A percentile compares a stretch with the other conserved stretches of the same genome.
Conservation (phyloP, 2,797 vertebrate species). For the Tauraco hartlaubi region DNA sequence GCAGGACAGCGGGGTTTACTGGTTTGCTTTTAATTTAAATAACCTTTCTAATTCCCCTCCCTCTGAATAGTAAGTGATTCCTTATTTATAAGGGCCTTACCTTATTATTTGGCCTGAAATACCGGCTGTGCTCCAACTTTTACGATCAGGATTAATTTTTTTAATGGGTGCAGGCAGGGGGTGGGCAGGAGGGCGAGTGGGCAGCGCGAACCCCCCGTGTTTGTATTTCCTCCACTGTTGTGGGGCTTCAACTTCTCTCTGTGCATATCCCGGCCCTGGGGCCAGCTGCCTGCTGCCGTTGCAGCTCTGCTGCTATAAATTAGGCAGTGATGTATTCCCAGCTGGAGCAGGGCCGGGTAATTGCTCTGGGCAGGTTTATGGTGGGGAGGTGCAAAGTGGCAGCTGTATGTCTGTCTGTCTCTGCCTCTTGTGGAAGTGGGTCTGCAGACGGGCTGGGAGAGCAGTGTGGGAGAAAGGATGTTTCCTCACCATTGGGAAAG, state of each 20-base stretch:
- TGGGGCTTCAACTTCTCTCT: background rate
- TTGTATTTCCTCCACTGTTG: background rate
- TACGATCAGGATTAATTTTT: background rate
- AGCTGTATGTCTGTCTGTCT: constrained; percentile 28
- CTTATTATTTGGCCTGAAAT: constrained; percentile 11
- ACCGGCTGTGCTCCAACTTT: constrained; percentile 14
- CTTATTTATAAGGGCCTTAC: background rate
- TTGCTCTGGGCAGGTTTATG: constrained; percentile 85
- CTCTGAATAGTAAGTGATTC: background rate
- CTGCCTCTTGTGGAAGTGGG: background rate
- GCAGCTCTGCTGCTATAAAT: constrained; percentile 66
- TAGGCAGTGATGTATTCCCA: constrained; percentile 57
- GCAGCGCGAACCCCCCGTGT: background rate
- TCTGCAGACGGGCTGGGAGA: background rate
- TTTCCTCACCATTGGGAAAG: fast-evolving
- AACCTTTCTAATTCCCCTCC: background rate
- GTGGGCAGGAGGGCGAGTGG: background rate
- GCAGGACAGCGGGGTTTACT: background rate
- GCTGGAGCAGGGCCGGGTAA: constrained; percentile 65
- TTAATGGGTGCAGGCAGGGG: background rate
- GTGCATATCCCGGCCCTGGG: background rate
- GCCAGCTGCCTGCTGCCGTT: constrained; percentile 49
- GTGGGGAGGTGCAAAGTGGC: constrained; percentile 80
- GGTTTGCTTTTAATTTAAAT: constrained; percentile 56
- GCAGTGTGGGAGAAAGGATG: background rate